Evolutionary conservation across 2,797 vertebrate genomes (phyloP), one percentile per base, ranked within the genome.

Genomic region (Betta splendens): DNA sequence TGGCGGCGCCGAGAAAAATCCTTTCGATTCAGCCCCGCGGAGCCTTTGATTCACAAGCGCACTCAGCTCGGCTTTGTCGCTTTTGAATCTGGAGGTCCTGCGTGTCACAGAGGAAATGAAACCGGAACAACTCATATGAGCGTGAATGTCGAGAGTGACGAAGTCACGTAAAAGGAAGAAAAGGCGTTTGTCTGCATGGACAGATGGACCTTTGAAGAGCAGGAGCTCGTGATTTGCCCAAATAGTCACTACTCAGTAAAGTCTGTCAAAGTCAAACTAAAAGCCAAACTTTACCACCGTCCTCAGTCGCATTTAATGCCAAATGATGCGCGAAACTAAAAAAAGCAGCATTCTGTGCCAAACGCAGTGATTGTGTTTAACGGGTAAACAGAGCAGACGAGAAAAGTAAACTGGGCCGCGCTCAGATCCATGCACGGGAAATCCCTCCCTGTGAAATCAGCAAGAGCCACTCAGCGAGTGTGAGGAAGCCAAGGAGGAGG

Each of bases 271-370:
- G 23, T 33, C 2, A 3, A 29, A 51, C 35, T 11, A 17, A 51
- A 40, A 33, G 20, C 17, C 35, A 10, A 32, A 28, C 20, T 33
- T 6, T n/a, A 17, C 20, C 23, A 31, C 43, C 25, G 5, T 33
- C 17, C 11, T 32, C 26, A 20, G 18, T 31, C 2, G 26, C 21
- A 20, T 55, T 36, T 37, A 49, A 38, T 18, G 22, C 29, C 18
- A 72, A 57, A 42, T 52, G 57, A 38, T 43, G 26, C 48, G 48
- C 39, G 35, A n/a, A 0, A 6, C 7, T 62, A 39, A 52, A 69
- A 39, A 48, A 45, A 48, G 25, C 15, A 2, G 37, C n/a, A 31
- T 46, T 38, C 25, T 25, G 13, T 44, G 16, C 26, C 12, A 45
- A 39, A 44, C 39, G 31, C 16, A 15, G 12, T 38, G 5, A 12